Conservation (phyloP, 2,113 vertebrate species). For the Myrmecophaga tridactyla region DNA sequence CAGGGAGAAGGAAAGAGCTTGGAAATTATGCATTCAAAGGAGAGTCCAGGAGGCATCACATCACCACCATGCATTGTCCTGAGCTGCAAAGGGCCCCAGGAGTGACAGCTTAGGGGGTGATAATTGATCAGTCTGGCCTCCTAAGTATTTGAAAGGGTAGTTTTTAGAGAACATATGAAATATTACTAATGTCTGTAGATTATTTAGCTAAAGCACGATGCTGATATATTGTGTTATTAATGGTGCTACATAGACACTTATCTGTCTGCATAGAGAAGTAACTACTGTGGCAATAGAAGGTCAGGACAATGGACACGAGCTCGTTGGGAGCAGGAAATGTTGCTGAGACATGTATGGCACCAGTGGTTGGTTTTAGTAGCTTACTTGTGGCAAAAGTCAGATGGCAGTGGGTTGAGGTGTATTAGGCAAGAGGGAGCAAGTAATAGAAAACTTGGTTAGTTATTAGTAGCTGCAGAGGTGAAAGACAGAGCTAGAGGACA, state of each 20-base stretch:
- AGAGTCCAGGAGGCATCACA: neutral
- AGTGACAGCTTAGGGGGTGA: neutral
- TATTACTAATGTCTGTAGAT: neutral
- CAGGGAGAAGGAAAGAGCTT: neutral
- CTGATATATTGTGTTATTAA: rapidly evolving
- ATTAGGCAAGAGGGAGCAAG: neutral
- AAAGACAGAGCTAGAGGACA: too few species aligned
- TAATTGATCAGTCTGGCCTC: neutral
- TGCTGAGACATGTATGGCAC: rapidly evolving
- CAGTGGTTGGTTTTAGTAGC: neutral
- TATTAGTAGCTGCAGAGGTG: neutral
- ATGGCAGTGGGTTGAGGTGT: too few species aligned
- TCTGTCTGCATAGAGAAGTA: rapidly evolving
- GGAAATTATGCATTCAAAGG: neutral
- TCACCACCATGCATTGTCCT: rapidly evolving
- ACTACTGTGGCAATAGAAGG: neutral
- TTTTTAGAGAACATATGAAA: neutral
- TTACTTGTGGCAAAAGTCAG: neutral
- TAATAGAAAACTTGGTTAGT: neutral
- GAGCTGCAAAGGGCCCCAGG: neutral
- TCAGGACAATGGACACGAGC: neutral
- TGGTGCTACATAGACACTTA: rapidly evolving
- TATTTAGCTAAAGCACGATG: neutral
- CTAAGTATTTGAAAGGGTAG: neutral
- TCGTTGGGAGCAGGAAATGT: neutral